These are phyloP conservation scores for Parnassius glacialis DNA, from an alignment of 2,888 invertebrate genomes.

Conservation along the genomic window DNA sequence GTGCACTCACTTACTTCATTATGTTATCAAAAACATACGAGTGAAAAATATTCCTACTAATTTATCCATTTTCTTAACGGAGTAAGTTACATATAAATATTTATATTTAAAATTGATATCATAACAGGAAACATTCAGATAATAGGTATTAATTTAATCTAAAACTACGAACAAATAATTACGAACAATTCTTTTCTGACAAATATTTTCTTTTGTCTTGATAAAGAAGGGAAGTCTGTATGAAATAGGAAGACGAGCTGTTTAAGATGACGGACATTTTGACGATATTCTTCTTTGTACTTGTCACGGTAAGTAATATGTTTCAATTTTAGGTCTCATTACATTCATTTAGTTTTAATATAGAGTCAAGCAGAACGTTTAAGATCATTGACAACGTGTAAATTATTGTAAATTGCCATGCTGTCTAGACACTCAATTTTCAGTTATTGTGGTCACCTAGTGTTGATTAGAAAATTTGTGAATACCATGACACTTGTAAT, in stretches of 20 bases:
- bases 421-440: conserved; percentile 69
- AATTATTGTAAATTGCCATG: conserved; percentile 54
- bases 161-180: conserved; percentile 34
- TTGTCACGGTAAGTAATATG: conserved; percentile 54
- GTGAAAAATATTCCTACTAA: no score
- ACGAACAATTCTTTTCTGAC: conserved; percentile 60
- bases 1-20: no score
- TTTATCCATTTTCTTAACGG: no score
- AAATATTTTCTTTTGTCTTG: conserved; percentile 57
- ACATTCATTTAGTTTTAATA: conserved; percentile 21
- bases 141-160: not conserved
- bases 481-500: conserved; percentile 37
- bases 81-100: no score
- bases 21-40: no score
- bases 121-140: conserved; percentile 38
- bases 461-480: conserved; percentile 50
- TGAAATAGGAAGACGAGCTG: conserved; percentile 36
- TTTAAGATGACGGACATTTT: conserved; percentile 50
- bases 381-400: conserved; percentile 43
- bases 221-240: conserved; percentile 52
- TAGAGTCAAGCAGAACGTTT: conserved; percentile 33
- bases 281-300: conserved; percentile 39
- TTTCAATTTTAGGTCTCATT: conserved; percentile 5
- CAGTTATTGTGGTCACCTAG: conserved; percentile 53
- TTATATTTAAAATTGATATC: conserved; percentile 29